Base-by-base conservation (phyloP, 1,140 invertebrate genomes). In the Lineus longissimus region DNA sequence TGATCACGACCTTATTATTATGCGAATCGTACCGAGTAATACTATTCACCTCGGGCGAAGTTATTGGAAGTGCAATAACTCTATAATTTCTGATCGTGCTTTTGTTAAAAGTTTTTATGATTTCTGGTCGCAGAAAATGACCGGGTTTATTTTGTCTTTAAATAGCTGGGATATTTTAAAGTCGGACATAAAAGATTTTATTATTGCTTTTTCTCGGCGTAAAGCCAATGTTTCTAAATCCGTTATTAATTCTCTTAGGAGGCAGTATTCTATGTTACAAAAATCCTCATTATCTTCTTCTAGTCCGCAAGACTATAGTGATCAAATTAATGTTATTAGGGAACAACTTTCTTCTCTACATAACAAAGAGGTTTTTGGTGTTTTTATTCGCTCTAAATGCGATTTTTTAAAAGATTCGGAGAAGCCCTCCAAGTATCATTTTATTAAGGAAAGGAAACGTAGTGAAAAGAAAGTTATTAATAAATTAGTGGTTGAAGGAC, bases 381-480 rank as follows among this genome's bases (percentile, higher is more conserved):
- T 41, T 9, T 33, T 63, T 23, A 55, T 70, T 17, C 41, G 63
- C 36, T 61, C 64, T 13, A 61, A 54, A 27, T 59, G 54, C 2
- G 60, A 65, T 9, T 36, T 31, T 51, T 27, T 70, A 27, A 55
- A 67, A 36, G n/a, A 70, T 25, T 61, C 55, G 1, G 43, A 68
- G 57, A 67, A 67, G 57, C 62, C 65, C 7, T 55, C 68, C 19
- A 66, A 56, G 36, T 69, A 64, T 57, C 66, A 64, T 63, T 61
- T 55, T 51, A 23, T 22, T 2, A 59, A 62, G 27, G 65, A 65
- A 55, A 63, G 59, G 9, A 43, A 45, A 40, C 55, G 61, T 23
- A 58, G 31, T 51, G 33, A 61, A 19, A 58, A 59, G 4, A 70
- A 70, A 55, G 33, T 45, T 22, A 51, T 70, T 22, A 30, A 41